phyloP scores from a whole-genome alignment of 1,140 invertebrate species.

The Dryas iulia region DNA sequence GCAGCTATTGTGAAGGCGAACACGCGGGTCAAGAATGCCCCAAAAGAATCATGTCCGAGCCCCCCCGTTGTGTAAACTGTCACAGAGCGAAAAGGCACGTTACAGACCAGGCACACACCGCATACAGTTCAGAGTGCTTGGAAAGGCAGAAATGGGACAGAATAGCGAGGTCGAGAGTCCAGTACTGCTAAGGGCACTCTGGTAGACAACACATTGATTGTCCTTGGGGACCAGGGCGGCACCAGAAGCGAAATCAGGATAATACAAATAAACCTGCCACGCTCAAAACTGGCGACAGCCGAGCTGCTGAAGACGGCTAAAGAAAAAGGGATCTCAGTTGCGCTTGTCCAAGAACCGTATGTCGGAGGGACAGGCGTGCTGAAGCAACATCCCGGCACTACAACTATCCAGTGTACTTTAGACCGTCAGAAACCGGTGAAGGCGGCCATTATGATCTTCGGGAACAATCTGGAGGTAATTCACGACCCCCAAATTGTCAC shows the following conservation, averaged over 20 bases:
- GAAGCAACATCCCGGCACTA: too few species aligned
- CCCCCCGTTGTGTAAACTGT: not conserved
- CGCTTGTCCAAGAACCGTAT: not conserved
- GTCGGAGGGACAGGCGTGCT: too few species aligned
- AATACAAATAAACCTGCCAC: constrained; percentile 36
- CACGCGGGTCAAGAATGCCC: not conserved
- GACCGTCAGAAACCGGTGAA: constrained; percentile 34
- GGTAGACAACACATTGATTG: too few species aligned
- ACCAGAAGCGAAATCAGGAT: not conserved
- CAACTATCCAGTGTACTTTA: constrained; percentile 31
- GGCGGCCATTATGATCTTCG: constrained; percentile 23
- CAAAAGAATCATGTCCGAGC: not conserved
- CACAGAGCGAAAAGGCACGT: not conserved
- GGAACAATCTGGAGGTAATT: constrained; percentile 21
- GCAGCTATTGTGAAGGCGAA: constrained; percentile 22
- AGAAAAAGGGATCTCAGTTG: not conserved
- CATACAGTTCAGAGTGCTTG: constrained; percentile 18
- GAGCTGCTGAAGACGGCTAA: constrained; percentile 23
- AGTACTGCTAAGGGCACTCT: too few species aligned
- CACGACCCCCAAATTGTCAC: too few species aligned
- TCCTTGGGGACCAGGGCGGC: too few species aligned
- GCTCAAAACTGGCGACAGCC: too few species aligned
- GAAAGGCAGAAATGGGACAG: too few species aligned
- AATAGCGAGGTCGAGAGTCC: too few species aligned
- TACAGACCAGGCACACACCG: not conserved